A percentile compares a stretch with the other conserved stretches of the same genome.
Evolutionary conservation across 2,797 vertebrate genomes (phyloP).

Genomic region (Rhabdomys pumilio): DNA sequence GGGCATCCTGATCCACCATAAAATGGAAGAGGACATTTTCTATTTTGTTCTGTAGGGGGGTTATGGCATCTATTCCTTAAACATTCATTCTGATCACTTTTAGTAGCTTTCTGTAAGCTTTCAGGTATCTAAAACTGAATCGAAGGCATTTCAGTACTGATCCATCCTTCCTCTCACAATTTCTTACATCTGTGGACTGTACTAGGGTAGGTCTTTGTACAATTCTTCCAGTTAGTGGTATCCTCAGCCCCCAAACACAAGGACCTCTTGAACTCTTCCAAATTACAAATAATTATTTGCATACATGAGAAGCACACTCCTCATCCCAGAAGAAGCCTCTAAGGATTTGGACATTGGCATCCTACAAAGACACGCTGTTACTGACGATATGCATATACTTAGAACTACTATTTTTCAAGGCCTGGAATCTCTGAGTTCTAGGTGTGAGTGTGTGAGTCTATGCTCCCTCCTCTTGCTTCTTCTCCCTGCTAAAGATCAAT

Average conservation of each 20-base stretch:
- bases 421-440: not conserved
- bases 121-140: not conserved
- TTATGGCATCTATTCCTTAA: not conserved
- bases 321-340: not conserved
- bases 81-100: not conserved
- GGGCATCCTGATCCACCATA: not conserved
- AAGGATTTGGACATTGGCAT: not conserved
- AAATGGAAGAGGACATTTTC: not conserved
- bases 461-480: not conserved
- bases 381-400: no score
- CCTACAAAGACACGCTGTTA: not conserved
- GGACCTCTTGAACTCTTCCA: not conserved
- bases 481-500: constrained; percentile 41
- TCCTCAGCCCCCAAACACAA: not conserved
- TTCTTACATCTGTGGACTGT: no score
- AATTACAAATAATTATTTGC: not conserved
- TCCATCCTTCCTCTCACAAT: not conserved
- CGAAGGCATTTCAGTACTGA: constrained; percentile 8
- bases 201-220: not conserved
- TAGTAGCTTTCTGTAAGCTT: not conserved
- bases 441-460: not conserved
- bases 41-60: not conserved
- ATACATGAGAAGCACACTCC: not conserved
- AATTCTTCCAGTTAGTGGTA: not conserved
- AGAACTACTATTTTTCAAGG: not conserved